A percentile compares a stretch with the other conserved stretches of the same genome.
Evolutionary conservation across 2,888 invertebrate genomes (phyloP).

Genomic region (Agonopterix subpropinquella): DNA sequence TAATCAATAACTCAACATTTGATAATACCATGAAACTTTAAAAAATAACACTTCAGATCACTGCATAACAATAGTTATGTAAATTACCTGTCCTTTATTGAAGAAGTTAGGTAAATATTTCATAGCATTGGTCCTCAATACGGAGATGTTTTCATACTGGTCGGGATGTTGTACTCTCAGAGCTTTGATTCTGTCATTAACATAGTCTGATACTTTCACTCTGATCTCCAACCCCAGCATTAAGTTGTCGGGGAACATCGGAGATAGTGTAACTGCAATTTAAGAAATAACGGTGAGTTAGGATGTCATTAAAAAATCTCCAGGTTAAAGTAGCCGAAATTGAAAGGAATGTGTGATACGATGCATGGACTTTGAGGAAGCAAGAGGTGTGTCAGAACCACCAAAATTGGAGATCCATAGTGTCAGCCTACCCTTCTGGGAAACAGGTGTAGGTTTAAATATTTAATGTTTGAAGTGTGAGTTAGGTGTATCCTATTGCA

Average conservation of each 20-base stretch:
- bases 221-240: slow-evolving; percentile 98
- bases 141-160: slow-evolving; percentile 94
- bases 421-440: no score
- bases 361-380: no score
- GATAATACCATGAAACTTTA: background rate
- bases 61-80: background rate
- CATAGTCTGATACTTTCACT: slow-evolving; percentile 99
- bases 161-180: slow-evolving; percentile 84
- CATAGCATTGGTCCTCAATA: slow-evolving; percentile 98
- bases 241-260: slow-evolving; percentile 91
- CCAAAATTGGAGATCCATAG: no score
- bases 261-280: slow-evolving; percentile 85
- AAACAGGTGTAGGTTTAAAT: no score
- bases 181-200: slow-evolving; percentile 94
- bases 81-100: slow-evolving; percentile 88
- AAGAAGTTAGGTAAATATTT: slow-evolving; percentile 99
- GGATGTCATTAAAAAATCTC: no score
- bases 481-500: no score
- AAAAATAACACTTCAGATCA: no score
- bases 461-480: no score
- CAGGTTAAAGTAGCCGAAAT: no score
- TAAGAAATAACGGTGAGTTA: background rate
- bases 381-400: no score
- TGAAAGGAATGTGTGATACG: no score
- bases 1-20: background rate